Percentiles rank a stretch among this genome's conserved stretches.
These are phyloP conservation scores for Callithrix jacchus DNA, from an alignment of 2,113 vertebrate genomes.

Conservation along the genomic window DNA sequence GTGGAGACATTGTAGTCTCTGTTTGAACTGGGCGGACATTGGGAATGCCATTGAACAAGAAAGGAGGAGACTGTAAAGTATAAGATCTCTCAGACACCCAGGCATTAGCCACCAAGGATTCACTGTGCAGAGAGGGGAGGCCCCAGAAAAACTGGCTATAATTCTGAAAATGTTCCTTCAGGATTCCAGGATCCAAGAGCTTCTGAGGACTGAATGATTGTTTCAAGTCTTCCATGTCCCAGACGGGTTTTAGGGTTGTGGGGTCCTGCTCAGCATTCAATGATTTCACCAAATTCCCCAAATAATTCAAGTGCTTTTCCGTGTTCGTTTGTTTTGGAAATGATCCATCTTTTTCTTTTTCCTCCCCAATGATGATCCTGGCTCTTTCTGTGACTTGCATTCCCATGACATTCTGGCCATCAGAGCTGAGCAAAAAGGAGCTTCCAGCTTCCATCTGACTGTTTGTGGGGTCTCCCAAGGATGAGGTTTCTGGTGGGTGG, in stretches of 20 bases:
- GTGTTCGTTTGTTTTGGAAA: not conserved
- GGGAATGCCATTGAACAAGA: slow-evolving; percentile 42
- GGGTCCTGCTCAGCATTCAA: not conserved
- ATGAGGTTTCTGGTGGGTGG: not conserved
- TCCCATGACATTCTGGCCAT: not conserved
- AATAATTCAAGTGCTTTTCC: not conserved
- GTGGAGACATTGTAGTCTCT: not conserved
- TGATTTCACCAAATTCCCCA: not conserved
- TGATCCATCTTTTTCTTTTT: not conserved
- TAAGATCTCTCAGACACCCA: not conserved
- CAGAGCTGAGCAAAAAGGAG: not conserved
- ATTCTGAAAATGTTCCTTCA: not conserved
- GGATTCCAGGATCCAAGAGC: not conserved
- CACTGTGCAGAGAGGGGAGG: slow-evolving; percentile 66
- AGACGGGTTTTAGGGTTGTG: not conserved
- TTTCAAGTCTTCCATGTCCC: not conserved
- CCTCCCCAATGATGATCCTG: not conserved
- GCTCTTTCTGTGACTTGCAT: not conserved
- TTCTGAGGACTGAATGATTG: not conserved
- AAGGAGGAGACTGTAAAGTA: not conserved
- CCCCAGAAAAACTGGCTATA: slow-evolving; percentile 65
- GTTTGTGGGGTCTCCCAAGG: not conserved
- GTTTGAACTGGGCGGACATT: not conserved
- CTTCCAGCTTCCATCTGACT: not conserved
- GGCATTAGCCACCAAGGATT: slow-evolving; percentile 61